These are phyloP conservation scores for Monoplex corrugatus DNA, from an alignment of 2,888 invertebrate genomes.

Conservation along the genomic window DNA sequence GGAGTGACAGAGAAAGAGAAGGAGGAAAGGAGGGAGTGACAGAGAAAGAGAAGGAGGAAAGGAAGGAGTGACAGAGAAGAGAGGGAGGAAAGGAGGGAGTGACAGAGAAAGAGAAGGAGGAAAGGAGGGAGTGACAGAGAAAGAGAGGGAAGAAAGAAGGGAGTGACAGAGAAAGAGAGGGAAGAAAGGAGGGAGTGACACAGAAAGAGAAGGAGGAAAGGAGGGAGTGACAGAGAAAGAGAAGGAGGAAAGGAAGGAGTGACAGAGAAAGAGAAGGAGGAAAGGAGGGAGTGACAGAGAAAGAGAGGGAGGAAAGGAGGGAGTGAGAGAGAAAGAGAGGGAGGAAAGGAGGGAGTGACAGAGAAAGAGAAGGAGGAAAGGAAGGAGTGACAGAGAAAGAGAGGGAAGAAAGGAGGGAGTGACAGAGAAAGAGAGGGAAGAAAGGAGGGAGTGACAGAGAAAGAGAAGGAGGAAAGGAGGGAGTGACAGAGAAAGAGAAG, in stretches of 20 bases:
- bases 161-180: background rate
- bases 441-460: too few relatives aligned
- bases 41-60: background rate
- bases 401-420: too few relatives aligned
- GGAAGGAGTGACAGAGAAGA: background rate
- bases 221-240: background rate
- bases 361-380: conserved; percentile 41
- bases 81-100: background rate
- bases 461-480: too few relatives aligned
- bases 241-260: background rate
- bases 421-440: too few relatives aligned
- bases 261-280: background rate
- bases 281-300: background rate
- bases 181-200: background rate
- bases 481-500: too few relatives aligned
- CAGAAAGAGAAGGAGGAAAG: background rate
- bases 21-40: too few relatives aligned
- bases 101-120: background rate
- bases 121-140: background rate
- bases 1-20: background rate
- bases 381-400: background rate
- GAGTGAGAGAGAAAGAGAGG: conserved; percentile 21
- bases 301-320: background rate
- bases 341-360: conserved; percentile 22
- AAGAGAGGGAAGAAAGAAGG: background rate